Base-by-base conservation (phyloP, 64 coral and sea anemone genomes). In the Stichodactyla helianthus region DNA sequence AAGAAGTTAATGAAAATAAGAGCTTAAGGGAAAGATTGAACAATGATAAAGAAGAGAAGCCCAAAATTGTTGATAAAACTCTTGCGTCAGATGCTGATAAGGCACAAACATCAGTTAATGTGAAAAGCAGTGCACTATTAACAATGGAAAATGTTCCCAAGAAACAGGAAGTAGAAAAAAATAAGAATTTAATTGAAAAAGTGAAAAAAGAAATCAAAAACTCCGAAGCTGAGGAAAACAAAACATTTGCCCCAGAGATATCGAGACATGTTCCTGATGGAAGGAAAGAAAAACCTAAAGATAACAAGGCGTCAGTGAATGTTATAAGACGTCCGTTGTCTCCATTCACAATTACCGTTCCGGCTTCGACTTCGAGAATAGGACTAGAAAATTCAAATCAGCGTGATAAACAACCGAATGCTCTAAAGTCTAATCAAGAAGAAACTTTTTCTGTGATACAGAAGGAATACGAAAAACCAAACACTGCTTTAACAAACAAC, bases 311-410 rank as follows among this genome's bases (percentile, higher is more conserved):
- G 22, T 84, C 55, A 28, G 83, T 84, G 20, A 84, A 58, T 18
- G 59, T 84, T 3, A 84, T 84, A 7, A 84, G 83, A 12, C 83
- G 54, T 84, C 83, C 54, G 15, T 25, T 50, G 13, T 50, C 83
- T 55, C 6, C 54, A 54, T 84, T 84, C 19, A 17, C 14, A 19
- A 81, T 81, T 20, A 20, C 78, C n/a, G 12, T 81, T 16, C 78
- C 78, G 7, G 18, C 16, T 8, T 17, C n/a, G 8, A 7, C 68
- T 74, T 74, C 68, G 10, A n/a, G 7, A n/a, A 22, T 11, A 50
- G 50, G 8, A 15, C 52, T n/a, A 52, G 52, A 81, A 81, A 18
- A 81, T 1, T 3, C 10, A 52, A 4, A 44, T 12, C 10, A 79
- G 28, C 27, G 13, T 17, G 50, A 18, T 8, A 79, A 50, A 52